Conservation (phyloP, 2,113 vertebrate genomes). For the Saguinus imperator region DNA sequence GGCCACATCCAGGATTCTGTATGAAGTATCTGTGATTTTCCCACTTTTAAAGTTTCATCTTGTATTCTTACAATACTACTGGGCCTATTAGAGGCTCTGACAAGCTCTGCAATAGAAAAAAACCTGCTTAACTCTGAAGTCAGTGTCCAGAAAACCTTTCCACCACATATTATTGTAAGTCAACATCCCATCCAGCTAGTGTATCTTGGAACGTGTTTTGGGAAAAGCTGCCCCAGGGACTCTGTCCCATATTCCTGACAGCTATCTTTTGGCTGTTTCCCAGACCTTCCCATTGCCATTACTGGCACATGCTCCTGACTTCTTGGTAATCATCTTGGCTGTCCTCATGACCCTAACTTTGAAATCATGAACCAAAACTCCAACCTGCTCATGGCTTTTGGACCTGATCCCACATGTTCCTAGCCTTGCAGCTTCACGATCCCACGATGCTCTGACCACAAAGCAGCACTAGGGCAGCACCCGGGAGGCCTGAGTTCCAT, state of each 20-base stretch:
- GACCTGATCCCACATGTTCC: neutral
- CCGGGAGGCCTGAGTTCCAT: neutral
- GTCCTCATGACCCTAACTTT: neutral
- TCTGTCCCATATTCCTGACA: neutral
- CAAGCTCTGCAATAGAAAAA: neutral
- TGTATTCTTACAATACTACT: neutral
- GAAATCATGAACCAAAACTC: constrained; percentile 32
- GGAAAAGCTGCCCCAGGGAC: neutral
- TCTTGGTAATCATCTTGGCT: neutral
- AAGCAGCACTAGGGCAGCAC: neutral
- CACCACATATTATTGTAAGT: neutral
- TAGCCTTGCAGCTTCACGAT: neutral
- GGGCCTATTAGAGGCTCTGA: neutral
- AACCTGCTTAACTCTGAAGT: neutral
- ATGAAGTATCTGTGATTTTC: neutral
- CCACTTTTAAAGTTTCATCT: neutral
- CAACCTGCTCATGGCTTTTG: neutral
- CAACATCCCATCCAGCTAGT: neutral
- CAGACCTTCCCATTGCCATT: neutral
- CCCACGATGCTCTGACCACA: neutral
- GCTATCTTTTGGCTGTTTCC: neutral
- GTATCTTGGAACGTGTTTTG: neutral
- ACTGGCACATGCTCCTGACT: neutral
- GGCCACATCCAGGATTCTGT: neutral
- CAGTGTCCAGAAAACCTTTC: neutral